Base-by-base conservation (phyloP, 2,797 vertebrate genomes). In the Hemibagrus guttatus region DNA sequence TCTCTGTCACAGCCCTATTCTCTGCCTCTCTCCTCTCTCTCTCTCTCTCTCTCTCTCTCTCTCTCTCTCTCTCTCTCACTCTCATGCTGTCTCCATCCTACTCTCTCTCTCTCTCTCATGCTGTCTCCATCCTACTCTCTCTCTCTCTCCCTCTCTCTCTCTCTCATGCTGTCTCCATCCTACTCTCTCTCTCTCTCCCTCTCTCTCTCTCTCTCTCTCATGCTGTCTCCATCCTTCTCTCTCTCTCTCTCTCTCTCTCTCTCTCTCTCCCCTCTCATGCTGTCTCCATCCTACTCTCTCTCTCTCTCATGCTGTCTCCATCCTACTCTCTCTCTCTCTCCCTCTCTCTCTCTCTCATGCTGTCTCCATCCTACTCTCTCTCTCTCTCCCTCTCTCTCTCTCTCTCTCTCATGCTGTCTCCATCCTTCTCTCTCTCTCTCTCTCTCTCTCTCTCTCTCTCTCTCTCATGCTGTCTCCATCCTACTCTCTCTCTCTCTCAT, bases 391-490 rank as follows among this genome's bases (percentile, higher is more conserved):
- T 39, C 61, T 39, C 12, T 35, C 35, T 49, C 56, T 83, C 64
- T 66, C 71, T 46, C 19, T 92, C 90, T 92, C 88, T 6, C 3
- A n/a, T n/a, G n/a, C n/a, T 80, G 35, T 66, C 81, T 85, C 13
- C 4, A 54, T 16, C 58, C 54, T 75, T 39, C 61, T 39, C 12
- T 35, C 35, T 49, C 56, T 83, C 64, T 66, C 71, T 46, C 19
- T 92, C 90, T 92, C 88, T 84, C 82, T 6, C 81, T 39, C 61
- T 39, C 12, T 35, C 35, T 49, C 56, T 83, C 64, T 66, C 71
- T 46, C 19, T 92, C 90, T 92, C 88, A 91, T n/a, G n/a, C n/a
- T n/a, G n/a, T n/a, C n/a, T n/a, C n/a, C n/a, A 89, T 92, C 91
- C 85, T 17, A 81, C 75, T 84, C 82, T 6, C 3, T n/a, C n/a